Percentiles rank a stretch among this genome's conserved stretches.
Conservation (phyloP, 1,140 invertebrate genomes). For the Coelopa frigida region DNA sequence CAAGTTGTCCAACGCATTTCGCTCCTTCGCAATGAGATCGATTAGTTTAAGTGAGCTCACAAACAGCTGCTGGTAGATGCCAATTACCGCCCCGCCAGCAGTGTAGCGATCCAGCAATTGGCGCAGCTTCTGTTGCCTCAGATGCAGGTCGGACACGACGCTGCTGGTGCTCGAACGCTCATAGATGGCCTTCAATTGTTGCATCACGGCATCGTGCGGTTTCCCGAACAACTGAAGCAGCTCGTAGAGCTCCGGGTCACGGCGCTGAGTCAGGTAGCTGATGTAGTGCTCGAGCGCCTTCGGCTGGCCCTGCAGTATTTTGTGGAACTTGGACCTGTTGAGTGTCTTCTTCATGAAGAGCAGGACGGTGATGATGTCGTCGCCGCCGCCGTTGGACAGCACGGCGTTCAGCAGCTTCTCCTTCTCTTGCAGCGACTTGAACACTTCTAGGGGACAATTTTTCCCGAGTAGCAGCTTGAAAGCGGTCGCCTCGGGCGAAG, state of each 20-base stretch:
- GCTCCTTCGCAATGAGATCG: constrained; percentile 27
- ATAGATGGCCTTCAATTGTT: constrained; percentile 29
- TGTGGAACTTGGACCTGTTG: constrained; percentile 49
- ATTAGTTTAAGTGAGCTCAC: constrained; percentile 27
- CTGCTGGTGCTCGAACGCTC: too few species aligned
- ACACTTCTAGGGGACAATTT: constrained; percentile 46
- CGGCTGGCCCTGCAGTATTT: constrained; percentile 47
- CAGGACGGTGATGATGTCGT: constrained; percentile 52
- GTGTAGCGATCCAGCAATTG: constrained; percentile 25
- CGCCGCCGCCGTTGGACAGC: constrained; percentile 50
- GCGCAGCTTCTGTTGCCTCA: constrained; percentile 27
- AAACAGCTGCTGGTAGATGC: constrained; percentile 32
- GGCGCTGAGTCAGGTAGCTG: constrained; percentile 48
- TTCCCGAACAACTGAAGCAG: constrained; percentile 51
- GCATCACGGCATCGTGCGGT: constrained; percentile 48
- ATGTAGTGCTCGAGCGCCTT: constrained; percentile 52
- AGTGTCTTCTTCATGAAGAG: constrained; percentile 52
- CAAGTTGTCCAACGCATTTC: constrained; percentile 4
- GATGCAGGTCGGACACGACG: constrained; percentile 6
- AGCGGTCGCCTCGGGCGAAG: constrained; percentile 41
- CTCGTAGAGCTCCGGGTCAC: constrained; percentile 49
- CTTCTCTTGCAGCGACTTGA: constrained; percentile 51
- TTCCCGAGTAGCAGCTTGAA: constrained; percentile 49
- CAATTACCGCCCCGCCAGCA: constrained; percentile 20
- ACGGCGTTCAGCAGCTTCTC: constrained; percentile 51